Base-by-base conservation (phyloP, 2,888 invertebrate genomes). In the Cecidostiba fungosa region DNA sequence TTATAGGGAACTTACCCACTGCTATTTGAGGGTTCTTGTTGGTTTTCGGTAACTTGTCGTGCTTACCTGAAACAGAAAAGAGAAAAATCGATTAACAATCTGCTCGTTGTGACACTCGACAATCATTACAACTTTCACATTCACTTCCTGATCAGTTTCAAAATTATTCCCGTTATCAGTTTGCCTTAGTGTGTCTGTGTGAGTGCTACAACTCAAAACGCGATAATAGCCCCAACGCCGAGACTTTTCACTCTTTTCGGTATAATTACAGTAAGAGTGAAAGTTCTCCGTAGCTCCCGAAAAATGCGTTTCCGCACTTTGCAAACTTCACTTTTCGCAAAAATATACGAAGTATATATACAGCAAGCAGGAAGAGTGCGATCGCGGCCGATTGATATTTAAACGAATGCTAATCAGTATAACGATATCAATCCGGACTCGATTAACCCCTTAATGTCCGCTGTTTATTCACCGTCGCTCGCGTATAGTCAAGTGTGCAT, bases 401-500 rank as follows among this genome's bases (percentile, higher is more conserved):
- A 76, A 76, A 54, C 29, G 54, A 47, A 76, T 76, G 76, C n/a
- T 76, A 76, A 76, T 76, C 32, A 54, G 54, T 59, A 59, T 8
- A 59, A 5, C 62, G 32, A 77, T n/a, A n/a, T 77, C 77, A 14
- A 77, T 77, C 19, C 29, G 43, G 47, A 73, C 47, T 73, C 73
- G 36, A 73, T 47, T 73, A 73, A 73, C 73, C 73, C 47, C 26
- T 73, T 50, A 50, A 50, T 26, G 74, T 50, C 19, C 12, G 43
- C 26, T 66, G 29, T 26, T 66, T 66, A 66, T 66, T 66, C 66
- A 66, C 29, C 66, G 29, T 66, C 66, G 26, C 12, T 5, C 16
- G n/a, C 26, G 19, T 5, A 26, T 2, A 14, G 23, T 12, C 73
- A 26, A 23, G 19, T 73, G 29, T 50, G 43, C 50, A 50, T 50